Conservation (phyloP, 1,140 invertebrate species). For the Meloidogyne floridensis region DNA sequence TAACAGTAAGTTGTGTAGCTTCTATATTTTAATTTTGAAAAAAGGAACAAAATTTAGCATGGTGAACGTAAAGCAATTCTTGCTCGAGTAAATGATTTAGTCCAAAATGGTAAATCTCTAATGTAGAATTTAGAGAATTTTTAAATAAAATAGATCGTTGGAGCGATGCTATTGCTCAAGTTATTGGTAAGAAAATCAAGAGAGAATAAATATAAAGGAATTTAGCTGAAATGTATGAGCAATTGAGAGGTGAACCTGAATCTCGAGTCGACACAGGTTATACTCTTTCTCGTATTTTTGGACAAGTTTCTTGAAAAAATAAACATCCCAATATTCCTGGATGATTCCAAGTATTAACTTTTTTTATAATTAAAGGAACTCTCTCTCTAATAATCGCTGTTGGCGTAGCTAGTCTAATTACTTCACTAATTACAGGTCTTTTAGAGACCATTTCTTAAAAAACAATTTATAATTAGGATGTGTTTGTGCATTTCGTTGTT, state of each 20-base stretch:
- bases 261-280: constrained; percentile 55
- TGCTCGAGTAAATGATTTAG: constrained; percentile 57
- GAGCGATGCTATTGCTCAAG: constrained; percentile 32
- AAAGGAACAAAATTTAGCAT: constrained; percentile 42
- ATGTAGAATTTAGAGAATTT: constrained; percentile 37
- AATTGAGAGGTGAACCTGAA: constrained; percentile 61
- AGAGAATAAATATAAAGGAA: constrained; percentile 13
- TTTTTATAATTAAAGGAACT: constrained; percentile 33
- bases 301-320: no score
- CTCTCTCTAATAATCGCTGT: constrained; percentile 61
- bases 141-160: constrained; percentile 31
- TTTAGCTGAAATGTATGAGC: constrained; percentile 55
- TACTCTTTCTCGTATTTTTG: no score
- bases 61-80: constrained; percentile 60
- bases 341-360: background rate
- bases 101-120: constrained; percentile 54
- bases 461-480: constrained; percentile 51
- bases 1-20: background rate
- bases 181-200: constrained; percentile 14
- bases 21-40: background rate
- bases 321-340: background rate
- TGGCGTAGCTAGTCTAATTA: constrained; percentile 56
- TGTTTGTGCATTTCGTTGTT: constrained; percentile 66
- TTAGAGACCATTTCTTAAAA: background rate
- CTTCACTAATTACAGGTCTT: constrained; percentile 60